These are phyloP conservation scores for Drosophila nr. perissopoda DNA, from an alignment of 2,888 invertebrate species.

Conservation along the genomic window DNA sequence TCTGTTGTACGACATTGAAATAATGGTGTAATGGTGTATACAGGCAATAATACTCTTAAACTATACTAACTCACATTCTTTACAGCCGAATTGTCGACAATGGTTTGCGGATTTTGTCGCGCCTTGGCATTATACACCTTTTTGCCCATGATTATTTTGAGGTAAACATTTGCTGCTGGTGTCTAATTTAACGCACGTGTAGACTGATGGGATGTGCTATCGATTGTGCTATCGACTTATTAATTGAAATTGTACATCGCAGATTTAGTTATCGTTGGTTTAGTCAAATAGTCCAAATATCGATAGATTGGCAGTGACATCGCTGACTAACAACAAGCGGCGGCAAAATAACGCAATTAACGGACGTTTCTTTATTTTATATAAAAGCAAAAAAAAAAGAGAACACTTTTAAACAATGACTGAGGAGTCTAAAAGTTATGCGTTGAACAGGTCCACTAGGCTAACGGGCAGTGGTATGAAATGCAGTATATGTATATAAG, in stretches of 20 bases:
- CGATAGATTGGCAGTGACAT: conserved; percentile 13
- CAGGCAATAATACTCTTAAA: no score
- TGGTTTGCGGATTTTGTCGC: conserved; percentile 88
- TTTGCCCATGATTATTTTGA: conserved; percentile 88
- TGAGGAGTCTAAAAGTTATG: no score
- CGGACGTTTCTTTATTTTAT: conserved; percentile 9
- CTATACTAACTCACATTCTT: conserved; percentile 87
- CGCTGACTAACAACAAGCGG: conserved; percentile 24
- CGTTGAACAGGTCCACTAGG: conserved; percentile 89
- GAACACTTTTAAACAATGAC: no score
- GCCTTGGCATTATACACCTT: conserved; percentile 91
- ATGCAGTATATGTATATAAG: conserved; percentile 87
- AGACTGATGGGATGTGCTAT: conserved; percentile 8
- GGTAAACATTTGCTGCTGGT: conserved; percentile 41
- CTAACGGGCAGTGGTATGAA: conserved; percentile 94
- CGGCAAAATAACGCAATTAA: conserved; percentile 40
- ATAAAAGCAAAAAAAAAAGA: no score
- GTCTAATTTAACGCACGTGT: conserved; percentile 38
- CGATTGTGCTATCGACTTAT: background rate
- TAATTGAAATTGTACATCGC: background rate
- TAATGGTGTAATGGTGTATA: background rate
- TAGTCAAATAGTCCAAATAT: background rate
- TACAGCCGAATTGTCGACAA: conserved; percentile 89
- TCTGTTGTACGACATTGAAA: conserved; percentile 84
- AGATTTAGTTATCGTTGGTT: background rate